phyloP scores from a whole-genome alignment of 1,140 invertebrate species.

The Aphelenchoides fujianensis region DNA sequence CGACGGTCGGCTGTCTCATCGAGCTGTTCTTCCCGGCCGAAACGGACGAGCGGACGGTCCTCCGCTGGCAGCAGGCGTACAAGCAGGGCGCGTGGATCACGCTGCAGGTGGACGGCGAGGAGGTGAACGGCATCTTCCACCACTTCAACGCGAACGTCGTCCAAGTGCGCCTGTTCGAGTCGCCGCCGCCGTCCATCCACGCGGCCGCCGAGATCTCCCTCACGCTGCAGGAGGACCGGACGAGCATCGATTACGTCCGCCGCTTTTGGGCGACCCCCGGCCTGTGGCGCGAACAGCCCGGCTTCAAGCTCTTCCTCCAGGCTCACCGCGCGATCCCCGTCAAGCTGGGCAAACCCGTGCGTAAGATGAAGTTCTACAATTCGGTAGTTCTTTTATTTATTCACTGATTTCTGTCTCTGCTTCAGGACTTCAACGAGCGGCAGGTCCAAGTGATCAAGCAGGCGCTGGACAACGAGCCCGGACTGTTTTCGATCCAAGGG shows the following conservation, averaged over 20 bases:
- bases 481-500: constrained; percentile 38
- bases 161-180: background rate
- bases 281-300: constrained; percentile 23
- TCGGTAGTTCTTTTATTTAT: background rate
- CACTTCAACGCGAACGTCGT: background rate
- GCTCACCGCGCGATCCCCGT: constrained; percentile 18
- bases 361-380: background rate
- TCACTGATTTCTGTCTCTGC: background rate
- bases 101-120: background rate
- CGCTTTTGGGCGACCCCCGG: background rate
- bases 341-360: background rate
- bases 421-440: constrained; percentile 36
- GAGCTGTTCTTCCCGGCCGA: background rate
- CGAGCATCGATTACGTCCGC: background rate
- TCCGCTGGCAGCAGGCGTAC: background rate
- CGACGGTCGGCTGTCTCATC: background rate
- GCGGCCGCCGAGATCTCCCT: background rate
- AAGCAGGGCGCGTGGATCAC: background rate
- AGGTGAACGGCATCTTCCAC: background rate
- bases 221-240: background rate
- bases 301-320: constrained; percentile 31
- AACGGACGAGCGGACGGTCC: background rate
- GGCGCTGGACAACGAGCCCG: constrained; percentile 20
- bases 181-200: background rate
- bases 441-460: constrained; percentile 23